Evolutionary conservation across 2,888 invertebrate genomes (phyloP).

Genomic region (Oligia strigilis): DNA sequence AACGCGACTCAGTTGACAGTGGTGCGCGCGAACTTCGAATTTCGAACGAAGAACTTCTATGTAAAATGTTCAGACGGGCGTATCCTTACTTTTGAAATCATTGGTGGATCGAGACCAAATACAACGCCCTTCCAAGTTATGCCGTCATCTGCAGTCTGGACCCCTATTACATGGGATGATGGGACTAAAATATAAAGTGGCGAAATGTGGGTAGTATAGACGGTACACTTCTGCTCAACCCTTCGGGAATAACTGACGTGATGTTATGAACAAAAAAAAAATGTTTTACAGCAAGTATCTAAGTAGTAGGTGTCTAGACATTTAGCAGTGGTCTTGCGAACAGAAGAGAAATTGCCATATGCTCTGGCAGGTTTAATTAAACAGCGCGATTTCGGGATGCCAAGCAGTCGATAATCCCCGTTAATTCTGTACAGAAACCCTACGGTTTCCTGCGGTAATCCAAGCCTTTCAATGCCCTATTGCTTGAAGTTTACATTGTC

Average conservation of each 20-base stretch:
- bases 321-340: not conserved
- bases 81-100: too few species aligned
- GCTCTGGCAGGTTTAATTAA: constrained; percentile 3
- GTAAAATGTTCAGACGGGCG: too few species aligned
- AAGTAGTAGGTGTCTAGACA: not conserved
- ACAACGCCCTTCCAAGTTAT: too few species aligned
- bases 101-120: too few species aligned
- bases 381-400: constrained; percentile 28
- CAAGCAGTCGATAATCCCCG: constrained; percentile 37
- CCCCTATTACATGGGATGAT: not conserved
- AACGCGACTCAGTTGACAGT: too few species aligned
- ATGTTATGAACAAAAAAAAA: not conserved
- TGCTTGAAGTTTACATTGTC: not conserved
- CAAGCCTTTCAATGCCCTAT: constrained; percentile 52
- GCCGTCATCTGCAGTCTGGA: not conserved
- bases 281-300: not conserved
- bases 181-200: not conserved
- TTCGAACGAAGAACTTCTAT: too few species aligned
- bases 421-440: constrained; percentile 57
- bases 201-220: not conserved
- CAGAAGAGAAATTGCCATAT: not conserved
- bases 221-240: not conserved
- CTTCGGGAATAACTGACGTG: not conserved
- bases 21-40: too few species aligned
- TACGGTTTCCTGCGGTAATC: constrained; percentile 53